Evolutionary conservation across 2,797 vertebrate genomes (phyloP), one percentile per base, ranked within the genome.

Genomic region (Pipistrellus kuhlii): DNA sequence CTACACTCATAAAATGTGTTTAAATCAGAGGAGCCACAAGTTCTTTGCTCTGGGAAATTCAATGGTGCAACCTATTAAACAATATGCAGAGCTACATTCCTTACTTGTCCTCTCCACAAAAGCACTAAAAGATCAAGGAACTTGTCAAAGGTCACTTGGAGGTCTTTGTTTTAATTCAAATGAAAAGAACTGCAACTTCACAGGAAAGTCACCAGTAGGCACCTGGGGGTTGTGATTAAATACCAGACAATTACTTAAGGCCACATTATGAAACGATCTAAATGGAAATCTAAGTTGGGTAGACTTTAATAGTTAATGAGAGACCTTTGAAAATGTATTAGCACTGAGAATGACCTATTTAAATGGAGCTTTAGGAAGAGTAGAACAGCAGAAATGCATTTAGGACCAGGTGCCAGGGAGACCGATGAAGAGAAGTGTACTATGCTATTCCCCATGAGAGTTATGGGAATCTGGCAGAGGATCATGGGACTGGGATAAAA

Each of bases 91-190:
- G 17, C 38, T 72, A 21, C 7, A 2, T 35, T 66, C 86, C 14
- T 20, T 51, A 68, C 53, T 90, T 91, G 32, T 55, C 30, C 59
- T 88, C 38, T 35, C 48, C 55, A 51, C 11, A 71, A 32, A 94
- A 83, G 8, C 11, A 6, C 13, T 30, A 14, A 48, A 94, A 88
- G 44, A 15, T 95, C 57, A 85, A 87, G 23, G 30, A 23, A 8
- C 44, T 82, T 85, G 0, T 85, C 46, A 76, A 85, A 93, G 69
- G 68, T 90, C 32, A 80, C 77, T 51, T 66, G 44, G 8, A 55
- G 3, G n/a, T 80, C 32, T 93, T 91, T 46, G 8, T 75, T 94
- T 91, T 75, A 85, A 78, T 81, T 68, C 96, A 27, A 17, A 18
- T 83, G 44, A 84, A 53, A 85, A 88, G n/a, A 76, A 82, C 69